Percentiles rank a stretch among this genome's conserved stretches.
These are phyloP conservation scores for Cydia strobilella DNA, from an alignment of 1,140 invertebrate genomes.

Conservation along the genomic window DNA sequence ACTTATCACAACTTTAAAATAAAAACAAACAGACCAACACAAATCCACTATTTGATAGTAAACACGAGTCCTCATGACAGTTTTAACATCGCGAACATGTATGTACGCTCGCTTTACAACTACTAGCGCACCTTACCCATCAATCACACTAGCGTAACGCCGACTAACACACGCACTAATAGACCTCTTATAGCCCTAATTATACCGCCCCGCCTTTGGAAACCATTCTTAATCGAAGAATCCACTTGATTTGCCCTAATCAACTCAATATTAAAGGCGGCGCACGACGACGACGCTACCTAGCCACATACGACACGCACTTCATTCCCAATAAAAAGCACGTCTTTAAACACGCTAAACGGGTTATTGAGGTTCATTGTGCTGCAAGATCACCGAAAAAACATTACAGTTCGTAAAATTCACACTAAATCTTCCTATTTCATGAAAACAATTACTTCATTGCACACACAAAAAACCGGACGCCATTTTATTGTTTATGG, in stretches of 20 bases:
- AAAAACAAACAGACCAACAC: constrained; percentile 69
- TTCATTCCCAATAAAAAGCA: constrained; percentile 51
- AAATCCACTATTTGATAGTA: constrained; percentile 69
- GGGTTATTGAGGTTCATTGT: constrained; percentile 43
- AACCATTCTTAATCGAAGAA: constrained; percentile 35
- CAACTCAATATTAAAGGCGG: constrained; percentile 70
- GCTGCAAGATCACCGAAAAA: constrained; percentile 34
- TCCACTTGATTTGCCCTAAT: constrained; percentile 57
- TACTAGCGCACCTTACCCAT: constrained; percentile 72
- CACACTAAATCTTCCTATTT: constrained; percentile 50
- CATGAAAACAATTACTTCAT: constrained; percentile 75
- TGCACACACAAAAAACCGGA: constrained; percentile 78
- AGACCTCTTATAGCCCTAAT: constrained; percentile 27
- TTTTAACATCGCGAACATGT: constrained; percentile 70
- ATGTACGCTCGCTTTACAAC: constrained; percentile 73
- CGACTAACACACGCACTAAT: constrained; percentile 42
- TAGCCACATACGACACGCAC: constrained; percentile 63
- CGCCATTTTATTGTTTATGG: constrained; percentile 82
- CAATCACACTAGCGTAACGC: constrained; percentile 51
- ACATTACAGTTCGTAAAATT: constrained; percentile 42
- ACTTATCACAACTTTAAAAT: constrained; percentile 52
- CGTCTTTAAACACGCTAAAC: constrained; percentile 37
- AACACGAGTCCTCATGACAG: constrained; percentile 76
- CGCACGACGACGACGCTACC: constrained; percentile 69
- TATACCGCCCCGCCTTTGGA: constrained; percentile 18